These are phyloP conservation scores for Oegoconia quadripuncta DNA, from an alignment of 2,888 invertebrate genomes.

Conservation along the genomic window DNA sequence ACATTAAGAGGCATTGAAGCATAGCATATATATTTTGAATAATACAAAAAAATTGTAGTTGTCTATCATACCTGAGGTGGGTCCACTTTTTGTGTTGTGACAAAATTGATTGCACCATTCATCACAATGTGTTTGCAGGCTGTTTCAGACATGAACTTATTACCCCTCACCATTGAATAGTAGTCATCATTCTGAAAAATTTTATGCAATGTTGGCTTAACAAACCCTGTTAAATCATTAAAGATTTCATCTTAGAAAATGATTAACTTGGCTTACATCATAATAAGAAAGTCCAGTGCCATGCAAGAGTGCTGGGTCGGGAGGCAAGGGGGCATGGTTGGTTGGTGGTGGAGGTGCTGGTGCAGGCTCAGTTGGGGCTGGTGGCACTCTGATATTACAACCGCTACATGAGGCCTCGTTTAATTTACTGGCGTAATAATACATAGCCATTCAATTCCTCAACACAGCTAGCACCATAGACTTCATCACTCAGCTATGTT, in stretches of 20 bases:
- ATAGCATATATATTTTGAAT: not conserved
- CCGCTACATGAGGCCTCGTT: conserved; percentile 82
- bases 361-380: conserved; percentile 52
- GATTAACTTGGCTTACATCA: conserved; percentile 61
- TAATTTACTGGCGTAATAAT: conserved; percentile 84
- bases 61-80: conserved; percentile 51
- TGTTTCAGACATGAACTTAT: conserved; percentile 62
- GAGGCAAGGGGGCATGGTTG: conserved; percentile 55
- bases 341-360: conserved; percentile 53
- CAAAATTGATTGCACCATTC: conserved; percentile 67
- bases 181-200: conserved; percentile 69
- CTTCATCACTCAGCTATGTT: conserved; percentile 37
- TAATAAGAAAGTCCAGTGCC: conserved; percentile 67
- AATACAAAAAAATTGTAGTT: not conserved
- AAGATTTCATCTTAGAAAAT: not conserved
- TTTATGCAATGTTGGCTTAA: too few relatives aligned
- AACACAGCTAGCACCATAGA: conserved; percentile 35
- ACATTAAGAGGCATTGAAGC: not conserved
- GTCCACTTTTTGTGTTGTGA: conserved; percentile 54
- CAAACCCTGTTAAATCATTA: conserved; percentile 1
- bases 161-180: conserved; percentile 70
- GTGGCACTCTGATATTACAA: conserved; percentile 68
- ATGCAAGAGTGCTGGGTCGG: conserved; percentile 53
- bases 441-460: conserved; percentile 81
- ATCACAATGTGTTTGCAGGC: conserved; percentile 65